Base-by-base conservation (phyloP, 1,140 invertebrate genomes). In the Drosophila sechellia region DNA sequence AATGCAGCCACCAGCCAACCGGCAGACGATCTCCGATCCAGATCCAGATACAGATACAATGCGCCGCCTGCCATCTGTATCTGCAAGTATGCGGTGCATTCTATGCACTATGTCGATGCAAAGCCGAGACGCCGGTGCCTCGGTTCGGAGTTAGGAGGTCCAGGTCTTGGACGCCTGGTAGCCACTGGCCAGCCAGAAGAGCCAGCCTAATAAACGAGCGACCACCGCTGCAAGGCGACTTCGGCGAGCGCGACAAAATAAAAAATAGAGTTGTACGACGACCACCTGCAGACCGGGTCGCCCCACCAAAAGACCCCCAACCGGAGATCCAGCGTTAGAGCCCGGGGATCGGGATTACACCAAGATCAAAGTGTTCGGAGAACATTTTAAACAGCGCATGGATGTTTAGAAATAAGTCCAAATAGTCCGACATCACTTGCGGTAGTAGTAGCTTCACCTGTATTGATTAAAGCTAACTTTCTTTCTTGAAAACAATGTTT, bases 201-300 rank as follows among this genome's bases (percentile, higher is more conserved):
- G 58, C 63, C 52, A 35, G 60, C 48, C 65, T 75, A 79, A 79
- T 59, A 80, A 85, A 80, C 73, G 68, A 73, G 48, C 66, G 81
- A 77, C 81, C 81, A 85, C 81, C 81, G 81, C 77, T 50, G 80
- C 56, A 65, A 72, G 75, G 25, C 31, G 77, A 83, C 83, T 87
- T 81, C 79, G 87, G 55, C 60, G 76, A 85, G 87, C 84, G 84
- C 84, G 84, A 89, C 84, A 87, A 87, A 87, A 87, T 87, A 87
- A 87, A 87, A 87, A 87, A 87, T 87, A 87, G 84, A 87, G 84
- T 87, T 87, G 84, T 87, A 87, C 79, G 84, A 89, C 84, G 84
- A 87, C 84, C 84, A 87, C 84, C 84, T 87, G 84, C 84, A 74
- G 83, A 76, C 72, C 66, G 45, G 79, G 58, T 63, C 59, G 65